Conservation (phyloP, 2,797 vertebrate genomes). For the Myotis planiceps region DNA sequence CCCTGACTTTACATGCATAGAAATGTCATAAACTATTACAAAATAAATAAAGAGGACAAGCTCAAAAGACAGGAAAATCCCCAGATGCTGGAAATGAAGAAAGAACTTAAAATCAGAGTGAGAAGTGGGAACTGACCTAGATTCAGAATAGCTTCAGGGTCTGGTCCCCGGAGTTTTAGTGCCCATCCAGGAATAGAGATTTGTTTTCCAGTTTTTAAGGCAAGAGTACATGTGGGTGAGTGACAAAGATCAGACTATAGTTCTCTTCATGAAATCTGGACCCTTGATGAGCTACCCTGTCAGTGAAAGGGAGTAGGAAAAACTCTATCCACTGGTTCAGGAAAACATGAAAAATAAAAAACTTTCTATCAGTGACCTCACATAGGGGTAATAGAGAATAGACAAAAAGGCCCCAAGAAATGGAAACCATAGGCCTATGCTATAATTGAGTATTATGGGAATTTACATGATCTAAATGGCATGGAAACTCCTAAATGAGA, state of each 20-base stretch:
- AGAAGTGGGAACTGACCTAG: constrained; percentile 24
- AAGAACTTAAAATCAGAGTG: constrained; percentile 24
- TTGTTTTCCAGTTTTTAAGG: constrained; percentile 20
- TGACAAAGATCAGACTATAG: background rate
- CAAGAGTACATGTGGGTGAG: background rate
- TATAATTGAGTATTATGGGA: background rate
- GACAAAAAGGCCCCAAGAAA: background rate
- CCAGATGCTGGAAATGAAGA: constrained; percentile 17
- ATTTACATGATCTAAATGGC: background rate
- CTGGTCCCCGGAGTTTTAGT: constrained; percentile 13
- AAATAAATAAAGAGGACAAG: background rate
- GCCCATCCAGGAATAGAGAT: background rate
- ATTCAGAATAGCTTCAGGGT: constrained; percentile 26
- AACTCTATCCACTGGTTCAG: background rate
- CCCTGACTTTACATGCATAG: constrained; percentile 4
- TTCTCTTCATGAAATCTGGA: constrained; percentile 9
- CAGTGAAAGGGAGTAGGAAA: background rate
- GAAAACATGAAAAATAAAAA: background rate
- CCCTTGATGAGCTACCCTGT: background rate
- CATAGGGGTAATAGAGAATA: background rate
- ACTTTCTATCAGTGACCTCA: background rate
- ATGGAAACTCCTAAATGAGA: background rate
- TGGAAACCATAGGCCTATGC: background rate
- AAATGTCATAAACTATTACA: constrained; percentile 20
- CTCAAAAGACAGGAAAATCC: background rate